Evolutionary conservation across 2,888 invertebrate genomes (phyloP).

Genomic region (Eilema sororculum): DNA sequence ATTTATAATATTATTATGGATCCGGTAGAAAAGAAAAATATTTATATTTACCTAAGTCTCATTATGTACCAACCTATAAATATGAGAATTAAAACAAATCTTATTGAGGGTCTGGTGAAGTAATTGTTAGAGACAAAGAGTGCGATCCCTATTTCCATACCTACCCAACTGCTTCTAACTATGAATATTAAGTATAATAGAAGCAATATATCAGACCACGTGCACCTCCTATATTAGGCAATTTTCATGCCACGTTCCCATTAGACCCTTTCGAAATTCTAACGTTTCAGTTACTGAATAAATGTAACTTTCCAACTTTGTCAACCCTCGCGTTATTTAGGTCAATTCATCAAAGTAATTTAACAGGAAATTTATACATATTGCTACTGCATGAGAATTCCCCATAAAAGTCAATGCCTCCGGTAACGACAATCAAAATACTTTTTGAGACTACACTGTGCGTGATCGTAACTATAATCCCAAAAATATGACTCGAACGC

Average conservation of each 20-base stretch:
- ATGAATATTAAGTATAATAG: background rate
- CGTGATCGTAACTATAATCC: slow-evolving; percentile 47
- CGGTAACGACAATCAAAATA: slow-evolving; percentile 43
- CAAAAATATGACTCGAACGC: slow-evolving; percentile 41
- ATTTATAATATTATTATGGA: no score
- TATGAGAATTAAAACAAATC: no score
- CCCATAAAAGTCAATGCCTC: slow-evolving; percentile 46
- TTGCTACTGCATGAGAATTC: slow-evolving; percentile 50
- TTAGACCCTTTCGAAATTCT: slow-evolving; percentile 35
- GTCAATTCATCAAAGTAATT: slow-evolving; percentile 48
- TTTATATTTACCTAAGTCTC: background rate
- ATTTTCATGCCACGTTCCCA: slow-evolving; percentile 39
- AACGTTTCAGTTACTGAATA: slow-evolving; percentile 31
- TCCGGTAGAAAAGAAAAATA: no score
- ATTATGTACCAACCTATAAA: no score
- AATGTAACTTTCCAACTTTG: slow-evolving; percentile 31
- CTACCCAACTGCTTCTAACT: background rate
- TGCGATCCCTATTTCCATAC: background rate
- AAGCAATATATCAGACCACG: background rate
- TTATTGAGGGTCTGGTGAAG: background rate
- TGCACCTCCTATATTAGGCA: background rate
- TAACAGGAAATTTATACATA: slow-evolving; percentile 44
- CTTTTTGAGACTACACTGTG: slow-evolving; percentile 38
- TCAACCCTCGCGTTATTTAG: slow-evolving; percentile 48
- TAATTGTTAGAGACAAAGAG: background rate